Base-by-base conservation (phyloP, 2,888 invertebrate genomes). In the Luperina nickerlii region DNA sequence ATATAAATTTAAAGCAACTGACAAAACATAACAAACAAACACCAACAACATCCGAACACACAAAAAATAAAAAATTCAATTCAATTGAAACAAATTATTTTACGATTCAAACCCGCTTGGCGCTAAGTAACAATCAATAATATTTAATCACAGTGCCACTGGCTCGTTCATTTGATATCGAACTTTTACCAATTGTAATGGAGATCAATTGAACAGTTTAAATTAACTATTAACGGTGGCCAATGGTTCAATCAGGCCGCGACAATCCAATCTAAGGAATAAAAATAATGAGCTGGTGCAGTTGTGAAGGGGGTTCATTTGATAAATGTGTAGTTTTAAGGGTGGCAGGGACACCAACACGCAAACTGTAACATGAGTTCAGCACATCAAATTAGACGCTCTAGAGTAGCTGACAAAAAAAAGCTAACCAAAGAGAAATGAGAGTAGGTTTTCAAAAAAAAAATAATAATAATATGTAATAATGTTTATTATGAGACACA, bases 201-300 rank as follows among this genome's bases (percentile, higher is more conserved):
- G 95, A 96, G 94, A 95, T 94, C 96, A 96, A 96, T 96, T 96
- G 96, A 95, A 92, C 94, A 90, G 92, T 95, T 95, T 96, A 94
- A 96, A 96, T 96, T 95, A 95, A 95, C 94, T 93, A 94, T 95
- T 95, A 94, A 94, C 94, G 92, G 92, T 91, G 90, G 89, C 77
- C 90, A 94, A 95, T 94, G 93, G 94, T 94, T 96, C 95, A 95
- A 95, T 95, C 94, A 91, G 92, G 92, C 91, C 87, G 94, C 93
- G 92, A 92, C 93, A 92, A 93, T 93, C 92, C 85, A 90, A 92
- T 94, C 91, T 89, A 90, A 92, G 81, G 60, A 82, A 65, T 71
- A 82, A 82, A 87, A 78, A 70, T 68, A 57, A 67, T 74, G 57
- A 74, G 74, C 57, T 62, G 27, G 27, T 60, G 51, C 15, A 63